Conservation (phyloP, 1,140 invertebrate genomes). For the Scaptomyza hsui region DNA sequence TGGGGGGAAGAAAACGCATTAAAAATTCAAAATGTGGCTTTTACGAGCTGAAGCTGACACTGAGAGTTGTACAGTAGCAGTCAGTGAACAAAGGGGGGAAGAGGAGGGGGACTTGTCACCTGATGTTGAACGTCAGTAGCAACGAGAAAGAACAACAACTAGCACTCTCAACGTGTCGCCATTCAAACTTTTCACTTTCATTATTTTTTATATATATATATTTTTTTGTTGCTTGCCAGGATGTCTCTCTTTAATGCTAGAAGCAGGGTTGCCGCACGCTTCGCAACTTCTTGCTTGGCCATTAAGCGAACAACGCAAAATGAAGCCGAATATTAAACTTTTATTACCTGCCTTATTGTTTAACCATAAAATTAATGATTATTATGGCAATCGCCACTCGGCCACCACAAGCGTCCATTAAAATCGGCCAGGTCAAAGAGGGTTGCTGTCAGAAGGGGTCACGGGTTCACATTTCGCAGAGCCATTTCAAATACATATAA, state of each 20-base stretch:
- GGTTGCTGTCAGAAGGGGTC: conserved; percentile 15
- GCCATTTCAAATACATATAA: conserved; percentile 65
- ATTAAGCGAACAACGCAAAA: conserved; percentile 46
- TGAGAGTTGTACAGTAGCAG: conserved; percentile 2
- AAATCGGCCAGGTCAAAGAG: conserved; percentile 29
- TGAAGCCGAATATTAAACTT: conserved; percentile 76
- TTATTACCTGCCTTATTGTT: conserved; percentile 82
- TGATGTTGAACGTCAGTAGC: conserved; percentile 32
- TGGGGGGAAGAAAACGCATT: conserved; percentile 44
- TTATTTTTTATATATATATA: conserved; percentile 78
- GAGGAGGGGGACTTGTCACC: conserved; percentile 17
- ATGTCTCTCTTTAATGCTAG: conserved; percentile 24
- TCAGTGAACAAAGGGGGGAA: neutral
- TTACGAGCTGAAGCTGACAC: conserved; percentile 54
- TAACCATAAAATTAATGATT: conserved; percentile 82
- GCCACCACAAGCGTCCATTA: conserved; percentile 74
- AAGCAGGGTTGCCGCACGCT: conserved; percentile 8
- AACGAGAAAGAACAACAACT: conserved; percentile 18
- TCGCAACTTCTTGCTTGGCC: conserved; percentile 15
- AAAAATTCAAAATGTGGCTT: conserved; percentile 78
- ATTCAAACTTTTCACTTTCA: conserved; percentile 80
- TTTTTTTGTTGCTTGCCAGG: conserved; percentile 26
- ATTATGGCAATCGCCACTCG: conserved; percentile 75
- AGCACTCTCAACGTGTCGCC: conserved; percentile 24
- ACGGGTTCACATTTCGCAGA: conserved; percentile 50